These are phyloP conservation scores for Drosophila niveifrons DNA, from an alignment of 2,888 invertebrate genomes.

Conservation along the genomic window DNA sequence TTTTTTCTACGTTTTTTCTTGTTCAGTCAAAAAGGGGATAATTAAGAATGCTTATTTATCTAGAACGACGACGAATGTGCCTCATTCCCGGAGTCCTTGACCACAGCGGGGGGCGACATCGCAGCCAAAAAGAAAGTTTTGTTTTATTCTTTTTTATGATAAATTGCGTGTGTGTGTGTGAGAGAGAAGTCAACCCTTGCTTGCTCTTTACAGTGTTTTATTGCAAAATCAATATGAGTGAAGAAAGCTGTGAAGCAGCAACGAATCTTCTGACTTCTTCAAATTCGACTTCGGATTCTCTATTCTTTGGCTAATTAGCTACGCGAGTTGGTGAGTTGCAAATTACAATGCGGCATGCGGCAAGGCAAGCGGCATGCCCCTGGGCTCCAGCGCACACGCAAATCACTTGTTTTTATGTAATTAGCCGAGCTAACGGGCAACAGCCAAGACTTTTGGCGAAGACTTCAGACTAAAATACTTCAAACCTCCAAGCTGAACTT, in stretches of 20 bases:
- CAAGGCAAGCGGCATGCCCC: slow-evolving; percentile 40
- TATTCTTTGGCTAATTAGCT: slow-evolving; percentile 67
- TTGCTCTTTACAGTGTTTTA: slow-evolving; percentile 22
- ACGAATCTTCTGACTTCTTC: not conserved
- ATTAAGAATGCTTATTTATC: slow-evolving; percentile 85
- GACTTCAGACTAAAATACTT: slow-evolving; percentile 1
- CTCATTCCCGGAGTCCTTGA: slow-evolving; percentile 54
- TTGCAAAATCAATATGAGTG: slow-evolving; percentile 62
- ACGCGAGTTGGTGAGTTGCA: slow-evolving; percentile 74
- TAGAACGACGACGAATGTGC: slow-evolving; percentile 84
- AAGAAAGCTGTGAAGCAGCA: slow-evolving; percentile 17
- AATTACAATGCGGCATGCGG: slow-evolving; percentile 61
- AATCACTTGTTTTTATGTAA: slow-evolving; percentile 78
- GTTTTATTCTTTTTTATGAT: slow-evolving; percentile 67
- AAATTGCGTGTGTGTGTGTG: slow-evolving; percentile 60
- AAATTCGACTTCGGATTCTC: slow-evolving; percentile 1
- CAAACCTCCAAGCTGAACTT: slow-evolving; percentile 35
- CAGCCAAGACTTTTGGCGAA: slow-evolving; percentile 41
- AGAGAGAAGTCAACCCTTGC: slow-evolving; percentile 57
- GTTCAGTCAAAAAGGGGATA: slow-evolving; percentile 77
- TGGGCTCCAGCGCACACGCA: slow-evolving; percentile 64
- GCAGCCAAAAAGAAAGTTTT: slow-evolving; percentile 58
- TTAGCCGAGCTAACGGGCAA: slow-evolving; percentile 49
- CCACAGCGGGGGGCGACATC: slow-evolving; percentile 60
- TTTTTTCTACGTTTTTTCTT: slow-evolving; percentile 24